phyloP scores from a whole-genome alignment of 2,797 vertebrate genomes.

The Cuniculus paca region DNA sequence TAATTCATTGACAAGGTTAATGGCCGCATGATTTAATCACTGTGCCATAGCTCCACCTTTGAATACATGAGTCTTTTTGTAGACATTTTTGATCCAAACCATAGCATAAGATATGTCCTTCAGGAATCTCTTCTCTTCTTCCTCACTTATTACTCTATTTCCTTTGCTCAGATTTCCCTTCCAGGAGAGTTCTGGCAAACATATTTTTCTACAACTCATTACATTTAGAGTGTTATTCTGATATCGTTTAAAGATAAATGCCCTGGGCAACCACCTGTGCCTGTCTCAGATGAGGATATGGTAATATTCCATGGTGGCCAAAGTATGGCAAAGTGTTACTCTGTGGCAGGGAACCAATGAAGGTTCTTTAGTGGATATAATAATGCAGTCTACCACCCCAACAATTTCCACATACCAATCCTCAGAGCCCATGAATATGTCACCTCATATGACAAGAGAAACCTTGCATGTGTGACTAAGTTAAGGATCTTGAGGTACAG shows the following conservation, averaged over 20 bases:
- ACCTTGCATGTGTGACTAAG: not conserved
- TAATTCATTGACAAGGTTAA: not conserved
- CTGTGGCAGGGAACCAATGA: not conserved
- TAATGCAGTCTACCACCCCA: not conserved
- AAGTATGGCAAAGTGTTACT: not conserved
- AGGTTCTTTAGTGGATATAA: not conserved
- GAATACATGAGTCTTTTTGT: not conserved
- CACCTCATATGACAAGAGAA: not conserved
- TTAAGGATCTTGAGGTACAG: not conserved
- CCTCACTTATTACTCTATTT: not conserved
- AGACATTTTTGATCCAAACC: not conserved
- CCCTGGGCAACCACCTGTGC: not conserved
- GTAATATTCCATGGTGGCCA: not conserved
- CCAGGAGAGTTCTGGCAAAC: not conserved
- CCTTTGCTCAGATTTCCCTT: not conserved
- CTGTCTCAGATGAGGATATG: not conserved
- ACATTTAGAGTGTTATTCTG: not conserved
- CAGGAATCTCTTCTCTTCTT: not conserved
- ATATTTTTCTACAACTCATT: constrained; percentile 4
- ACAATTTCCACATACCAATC: not conserved
- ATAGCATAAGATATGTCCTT: not conserved
- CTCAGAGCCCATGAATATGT: not conserved
- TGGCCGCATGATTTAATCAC: not conserved
- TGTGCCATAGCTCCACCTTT: not conserved
- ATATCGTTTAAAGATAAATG: not conserved